phyloP scores from a whole-genome alignment of 1,140 invertebrate genomes.

The Leptoteleia sp. region DNA sequence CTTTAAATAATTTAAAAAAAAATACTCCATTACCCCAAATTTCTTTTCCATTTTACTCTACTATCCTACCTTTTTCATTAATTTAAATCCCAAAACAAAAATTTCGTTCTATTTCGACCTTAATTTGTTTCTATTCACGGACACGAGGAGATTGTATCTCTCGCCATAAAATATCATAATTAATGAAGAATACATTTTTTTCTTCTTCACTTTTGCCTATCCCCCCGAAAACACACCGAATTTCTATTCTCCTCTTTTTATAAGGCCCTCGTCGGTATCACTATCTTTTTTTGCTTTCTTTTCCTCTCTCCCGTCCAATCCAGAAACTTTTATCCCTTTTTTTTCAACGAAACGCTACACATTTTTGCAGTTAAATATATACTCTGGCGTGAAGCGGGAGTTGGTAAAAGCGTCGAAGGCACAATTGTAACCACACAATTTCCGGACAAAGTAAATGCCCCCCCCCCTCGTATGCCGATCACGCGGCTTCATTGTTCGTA shows the following conservation, averaged over 20 bases:
- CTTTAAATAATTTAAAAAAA: too few relatives aligned
- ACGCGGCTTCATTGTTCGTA: constrained; percentile 58
- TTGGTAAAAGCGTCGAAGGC: too few relatives aligned
- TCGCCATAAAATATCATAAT: constrained; percentile 33
- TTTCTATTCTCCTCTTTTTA: too few relatives aligned
- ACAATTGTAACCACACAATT: constrained; percentile 37
- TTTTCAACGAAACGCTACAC: too few relatives aligned
- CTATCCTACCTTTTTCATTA: neutral
- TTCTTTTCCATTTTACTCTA: neutral
- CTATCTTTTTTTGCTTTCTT: too few relatives aligned
- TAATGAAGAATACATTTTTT: constrained; percentile 30
- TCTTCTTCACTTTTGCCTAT: constrained; percentile 20
- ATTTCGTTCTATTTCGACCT: constrained; percentile 4
- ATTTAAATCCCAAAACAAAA: neutral
- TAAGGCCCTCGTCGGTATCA: too few relatives aligned
- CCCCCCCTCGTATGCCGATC: constrained; percentile 52
- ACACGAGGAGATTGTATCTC: constrained; percentile 20
- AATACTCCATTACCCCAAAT: too few relatives aligned
- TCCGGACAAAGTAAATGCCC: constrained; percentile 39
- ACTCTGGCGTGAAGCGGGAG: too few relatives aligned
- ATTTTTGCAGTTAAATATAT: too few relatives aligned
- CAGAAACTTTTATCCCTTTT: neutral
- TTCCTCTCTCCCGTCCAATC: constrained; percentile 14
- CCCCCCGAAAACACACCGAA: neutral
- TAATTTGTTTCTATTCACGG: constrained; percentile 4